Base-by-base conservation (phyloP, 1,140 invertebrate species). In the Polypedilum pembai region DNA sequence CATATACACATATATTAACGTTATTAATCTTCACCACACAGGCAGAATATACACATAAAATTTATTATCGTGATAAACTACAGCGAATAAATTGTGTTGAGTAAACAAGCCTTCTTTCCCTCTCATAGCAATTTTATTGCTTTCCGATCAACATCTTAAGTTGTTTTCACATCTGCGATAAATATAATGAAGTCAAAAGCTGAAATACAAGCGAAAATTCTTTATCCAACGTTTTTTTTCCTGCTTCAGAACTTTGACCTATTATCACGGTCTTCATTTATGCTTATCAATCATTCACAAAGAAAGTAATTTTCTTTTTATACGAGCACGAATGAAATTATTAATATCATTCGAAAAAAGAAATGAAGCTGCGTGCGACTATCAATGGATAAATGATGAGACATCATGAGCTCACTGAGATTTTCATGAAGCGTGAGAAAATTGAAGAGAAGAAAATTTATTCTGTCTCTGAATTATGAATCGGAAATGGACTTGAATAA, bases 241-340 rank as follows among this genome's bases (percentile, higher is more conserved):
- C 12, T 33, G n/a, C n/a, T 33, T 33, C 10, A 15, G 45, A 56
- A 56, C 12, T 56, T 56, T 56, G 45, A 56, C 45, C 45, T 56
- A 56, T 12, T 56, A 56, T 56, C 45, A 56, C 45, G n/a, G 45
- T 56, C 45, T n/a, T 15, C 45, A 56, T 56, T 56, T 15, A 12
- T 12, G 45, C 45, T 56, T 56, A 56, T 56, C 45, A 56, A 56
- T 56, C 45, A 56, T 56, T 12, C n/a, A 15, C n/a, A 56, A 56
- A 56, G 45, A 56, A 56, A 56, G 10, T 56, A 56, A n/a, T 56
- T 45, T 45, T 45, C 41, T 45, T 45, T 45, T 45, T 56, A n/a
- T 15, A 12, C 24, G 24, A 33, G 24, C 24, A 33, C 24, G 24
- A 33, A 5, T 3, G 24, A 33, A 33, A 33, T 33, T 33, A 33